A percentile compares a stretch with the other conserved stretches of the same genome.
Evolutionary conservation across 1,140 invertebrate genomes (phyloP).

Genomic region (Nasonia giraulti): DNA sequence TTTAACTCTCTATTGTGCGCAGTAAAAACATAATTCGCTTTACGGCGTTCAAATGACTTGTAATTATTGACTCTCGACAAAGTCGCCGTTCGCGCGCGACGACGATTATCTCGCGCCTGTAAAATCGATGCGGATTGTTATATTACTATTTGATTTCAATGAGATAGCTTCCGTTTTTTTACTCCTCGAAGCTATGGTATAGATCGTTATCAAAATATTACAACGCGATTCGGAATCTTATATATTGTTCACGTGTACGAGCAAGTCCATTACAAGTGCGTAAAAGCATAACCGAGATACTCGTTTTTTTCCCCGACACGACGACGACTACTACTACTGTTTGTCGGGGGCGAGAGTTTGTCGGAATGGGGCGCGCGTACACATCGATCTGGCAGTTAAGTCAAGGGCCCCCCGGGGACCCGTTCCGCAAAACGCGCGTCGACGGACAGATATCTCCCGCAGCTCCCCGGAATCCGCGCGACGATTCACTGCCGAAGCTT

Average conservation of each 20-base stretch:
- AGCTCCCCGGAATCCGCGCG: neutral
- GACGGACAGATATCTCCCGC: slow-evolving; percentile 1
- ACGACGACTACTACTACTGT: no score
- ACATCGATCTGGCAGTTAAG: slow-evolving; percentile 73
- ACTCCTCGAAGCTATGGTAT: no score
- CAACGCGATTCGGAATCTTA: no score
- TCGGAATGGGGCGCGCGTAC: slow-evolving; percentile 35
- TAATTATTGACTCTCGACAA: neutral
- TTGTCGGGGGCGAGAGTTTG: neutral
- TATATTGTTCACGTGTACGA: no score
- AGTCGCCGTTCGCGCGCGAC: neutral
- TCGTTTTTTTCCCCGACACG: neutral
- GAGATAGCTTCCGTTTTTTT: neutral
- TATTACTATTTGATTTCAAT: neutral
- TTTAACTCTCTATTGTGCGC: neutral
- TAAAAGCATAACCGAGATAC: neutral
- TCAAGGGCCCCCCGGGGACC: slow-evolving; percentile 68
- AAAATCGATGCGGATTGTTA: neutral
- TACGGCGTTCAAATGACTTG: neutral
- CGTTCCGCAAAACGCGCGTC: slow-evolving; percentile 60
- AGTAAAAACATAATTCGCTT: slow-evolving; percentile 1
- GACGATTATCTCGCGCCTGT: neutral
- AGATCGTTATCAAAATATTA: neutral
- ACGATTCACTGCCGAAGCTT: neutral
- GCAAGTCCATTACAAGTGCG: neutral